These are phyloP conservation scores for Corbicula japonica DNA, from an alignment of 2,888 invertebrate species.

Conservation along the genomic window DNA sequence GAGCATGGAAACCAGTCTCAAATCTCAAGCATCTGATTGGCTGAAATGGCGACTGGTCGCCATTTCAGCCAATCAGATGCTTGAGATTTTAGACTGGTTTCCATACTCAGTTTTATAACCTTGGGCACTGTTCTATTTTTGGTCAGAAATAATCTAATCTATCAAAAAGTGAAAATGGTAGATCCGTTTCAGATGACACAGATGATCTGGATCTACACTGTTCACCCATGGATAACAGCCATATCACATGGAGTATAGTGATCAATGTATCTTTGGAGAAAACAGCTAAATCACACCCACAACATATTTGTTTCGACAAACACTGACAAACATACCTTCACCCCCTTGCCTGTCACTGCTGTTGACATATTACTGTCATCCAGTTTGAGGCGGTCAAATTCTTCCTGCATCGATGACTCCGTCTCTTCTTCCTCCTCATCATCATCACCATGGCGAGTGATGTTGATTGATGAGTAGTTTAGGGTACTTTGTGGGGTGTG, in stretches of 20 bases:
- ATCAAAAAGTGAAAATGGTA: too few species aligned
- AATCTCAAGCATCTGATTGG: too few species aligned
- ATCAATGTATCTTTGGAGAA: too few species aligned
- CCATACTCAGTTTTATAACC: too few species aligned
- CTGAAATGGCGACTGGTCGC: too few species aligned
- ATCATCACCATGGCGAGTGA: constrained; percentile 58
- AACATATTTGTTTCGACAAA: not conserved
- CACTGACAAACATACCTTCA: constrained; percentile 38
- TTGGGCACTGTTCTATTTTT: not conserved
- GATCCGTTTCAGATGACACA: too few species aligned
- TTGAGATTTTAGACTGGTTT: too few species aligned
- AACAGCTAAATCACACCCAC: not conserved
- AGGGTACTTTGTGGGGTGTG: constrained; percentile 58
- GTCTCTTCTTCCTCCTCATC: constrained; percentile 62
- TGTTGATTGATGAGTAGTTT: constrained; percentile 65
- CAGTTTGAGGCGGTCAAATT: constrained; percentile 62
- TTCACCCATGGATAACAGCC: too few species aligned
- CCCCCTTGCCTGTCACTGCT: constrained; percentile 62
- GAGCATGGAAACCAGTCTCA: too few species aligned
- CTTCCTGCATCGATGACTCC: constrained; percentile 66
- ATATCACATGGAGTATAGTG: too few species aligned
- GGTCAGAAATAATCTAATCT: not conserved
- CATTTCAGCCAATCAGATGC: too few species aligned
- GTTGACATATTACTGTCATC: constrained; percentile 74
- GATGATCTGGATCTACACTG: too few species aligned